Base-by-base conservation (phyloP, 2,888 invertebrate genomes). In the Zootermopsis nevadensis region DNA sequence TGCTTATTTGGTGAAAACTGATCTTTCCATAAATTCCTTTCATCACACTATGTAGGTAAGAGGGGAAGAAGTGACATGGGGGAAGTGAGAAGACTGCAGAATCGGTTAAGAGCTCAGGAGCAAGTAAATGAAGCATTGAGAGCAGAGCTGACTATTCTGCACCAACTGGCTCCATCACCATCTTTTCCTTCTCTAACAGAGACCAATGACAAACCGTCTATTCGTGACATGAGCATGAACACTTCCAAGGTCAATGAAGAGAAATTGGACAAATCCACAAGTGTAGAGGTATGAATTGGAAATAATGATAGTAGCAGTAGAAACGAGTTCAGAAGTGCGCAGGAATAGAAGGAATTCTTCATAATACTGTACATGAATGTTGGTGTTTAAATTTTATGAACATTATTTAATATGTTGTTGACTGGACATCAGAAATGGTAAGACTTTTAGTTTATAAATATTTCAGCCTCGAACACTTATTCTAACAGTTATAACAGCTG, bases 81-180 rank as follows among this genome's bases (percentile, higher is more conserved):
- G 27, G 86, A 86, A 81, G 35, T 85, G 8, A 85, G 86, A 72
- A 82, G 86, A 30, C 86, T 88, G 27, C 86, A 87, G 38, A 85
- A 86, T 67, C 86, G 86, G 77, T 80, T 88, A 35, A 84, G 86
- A 19, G 85, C 84, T 0, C 87, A 94, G 3, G 91, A 91, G 81
- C 92, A 92, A 80, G 89, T 89, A 15, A 88, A 88, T 82, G 90
- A 88, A 77, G 90, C 89, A 83, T 89, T 89, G 84, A 87, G 88
- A 84, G 88, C 90, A 55, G 87, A 89, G n/a, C 89, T 87, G 42
- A 84, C 85, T 30, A 86, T 86, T 33, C 86, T 86, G 83, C 86
- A 86, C 24, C 83, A 82, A 27, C 53, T 85, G 76, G 33, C 84
- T 30, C 76, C 81, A 55, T 48, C 74, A 38, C 38, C 2, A 6